Conservation (phyloP, 2,797 vertebrate species). For the Ciconia nigra region DNA sequence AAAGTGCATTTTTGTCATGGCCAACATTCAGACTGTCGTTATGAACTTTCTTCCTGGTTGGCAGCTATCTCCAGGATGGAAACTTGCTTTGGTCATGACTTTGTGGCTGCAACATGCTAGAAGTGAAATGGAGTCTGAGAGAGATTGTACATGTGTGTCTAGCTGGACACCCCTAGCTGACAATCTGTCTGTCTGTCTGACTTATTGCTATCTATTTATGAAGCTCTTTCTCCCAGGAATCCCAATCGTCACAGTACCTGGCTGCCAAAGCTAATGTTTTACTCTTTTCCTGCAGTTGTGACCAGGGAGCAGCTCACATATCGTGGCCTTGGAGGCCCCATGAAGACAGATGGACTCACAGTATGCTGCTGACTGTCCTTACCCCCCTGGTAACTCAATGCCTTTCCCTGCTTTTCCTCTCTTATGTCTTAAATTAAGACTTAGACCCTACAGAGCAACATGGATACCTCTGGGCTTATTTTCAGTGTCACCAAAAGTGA, state of each 20-base stretch:
- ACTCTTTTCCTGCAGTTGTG: not conserved
- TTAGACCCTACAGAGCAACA: not conserved
- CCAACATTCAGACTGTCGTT: not conserved
- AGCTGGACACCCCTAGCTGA: not conserved
- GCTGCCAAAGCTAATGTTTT: not conserved
- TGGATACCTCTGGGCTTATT: not conserved
- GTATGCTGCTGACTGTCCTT: not conserved
- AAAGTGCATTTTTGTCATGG: not conserved
- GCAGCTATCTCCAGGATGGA: not conserved
- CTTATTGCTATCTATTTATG: not conserved
- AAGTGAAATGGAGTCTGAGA: not conserved
- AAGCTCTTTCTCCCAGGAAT: not conserved
- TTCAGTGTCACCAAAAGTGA: not conserved
- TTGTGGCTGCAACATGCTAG: not conserved
- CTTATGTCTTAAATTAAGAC: not conserved
- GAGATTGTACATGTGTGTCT: not conserved
- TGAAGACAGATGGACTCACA: not conserved
- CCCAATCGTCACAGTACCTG: no score
- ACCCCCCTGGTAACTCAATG: not conserved
- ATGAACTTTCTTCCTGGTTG: not conserved
- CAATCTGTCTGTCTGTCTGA: not conserved
- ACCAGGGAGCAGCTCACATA: not conserved
- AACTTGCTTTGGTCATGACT: not conserved
- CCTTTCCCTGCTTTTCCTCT: not conserved
- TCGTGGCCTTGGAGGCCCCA: not conserved